phyloP scores from a whole-genome alignment of 35 echinoderm and acorn worm species.

The Apostichopus californicus region DNA sequence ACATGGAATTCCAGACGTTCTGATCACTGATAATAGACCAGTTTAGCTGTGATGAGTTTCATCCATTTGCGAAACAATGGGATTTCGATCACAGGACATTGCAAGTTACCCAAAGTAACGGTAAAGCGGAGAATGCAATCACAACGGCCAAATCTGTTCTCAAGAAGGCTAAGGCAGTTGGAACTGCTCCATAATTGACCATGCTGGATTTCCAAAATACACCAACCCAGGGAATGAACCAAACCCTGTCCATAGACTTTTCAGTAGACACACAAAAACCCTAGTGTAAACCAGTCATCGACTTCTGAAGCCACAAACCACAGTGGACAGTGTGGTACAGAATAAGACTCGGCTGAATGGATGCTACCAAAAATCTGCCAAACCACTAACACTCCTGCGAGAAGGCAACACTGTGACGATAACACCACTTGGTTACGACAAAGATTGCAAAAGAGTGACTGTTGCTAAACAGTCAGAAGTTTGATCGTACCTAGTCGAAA shows the following conservation, averaged over 20 bases:
- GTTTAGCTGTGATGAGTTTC: constrained; percentile 62
- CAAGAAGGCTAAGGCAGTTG: constrained; percentile 26
- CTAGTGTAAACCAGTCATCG: neutral
- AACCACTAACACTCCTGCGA: too few species aligned
- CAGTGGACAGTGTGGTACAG: too few species aligned
- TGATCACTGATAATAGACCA: constrained; percentile 64
- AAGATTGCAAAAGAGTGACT: too few species aligned
- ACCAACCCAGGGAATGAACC: constrained; percentile 1
- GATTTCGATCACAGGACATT: constrained; percentile 52
- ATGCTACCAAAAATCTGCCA: too few species aligned
- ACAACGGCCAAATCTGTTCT: constrained; percentile 61
- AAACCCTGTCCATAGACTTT: constrained; percentile 12
- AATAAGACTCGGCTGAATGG: too few species aligned
- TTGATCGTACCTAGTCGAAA: too few species aligned
- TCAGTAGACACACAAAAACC: constrained; percentile 37
- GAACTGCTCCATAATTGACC: constrained; percentile 14
- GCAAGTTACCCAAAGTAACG: constrained; percentile 50
- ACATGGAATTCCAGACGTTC: constrained; percentile 57
- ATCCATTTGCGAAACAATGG: constrained; percentile 47
- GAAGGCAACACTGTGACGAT: too few species aligned
- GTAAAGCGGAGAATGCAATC: constrained; percentile 61
- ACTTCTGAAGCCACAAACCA: neutral
- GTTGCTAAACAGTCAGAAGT: too few species aligned
- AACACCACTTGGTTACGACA: too few species aligned
- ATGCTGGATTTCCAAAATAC: constrained; percentile 42